A percentile compares a stretch with the other conserved stretches of the same genome.
These are phyloP conservation scores for Epinotia nisella DNA, from an alignment of 2,888 invertebrate species.

Conservation along the genomic window DNA sequence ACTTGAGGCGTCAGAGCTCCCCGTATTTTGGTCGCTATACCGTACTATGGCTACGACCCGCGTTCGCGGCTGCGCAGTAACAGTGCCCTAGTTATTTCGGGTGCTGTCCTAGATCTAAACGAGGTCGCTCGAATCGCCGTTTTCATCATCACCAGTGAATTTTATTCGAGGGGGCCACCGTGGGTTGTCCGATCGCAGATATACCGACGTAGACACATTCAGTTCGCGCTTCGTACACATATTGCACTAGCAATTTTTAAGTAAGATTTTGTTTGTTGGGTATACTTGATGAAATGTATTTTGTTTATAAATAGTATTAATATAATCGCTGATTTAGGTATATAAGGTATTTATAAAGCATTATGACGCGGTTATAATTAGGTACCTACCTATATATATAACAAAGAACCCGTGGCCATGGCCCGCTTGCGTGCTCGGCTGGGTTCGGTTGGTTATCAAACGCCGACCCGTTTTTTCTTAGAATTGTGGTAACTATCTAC, in stretches of 20 bases:
- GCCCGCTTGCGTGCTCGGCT: not conserved
- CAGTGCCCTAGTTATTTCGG: constrained; percentile 82
- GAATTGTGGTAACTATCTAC: constrained; percentile 24
- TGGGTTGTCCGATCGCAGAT: constrained; percentile 70
- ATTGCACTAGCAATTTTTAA: not conserved
- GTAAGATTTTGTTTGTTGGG: not conserved
- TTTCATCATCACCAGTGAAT: constrained; percentile 76
- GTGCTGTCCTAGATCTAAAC: constrained; percentile 79
- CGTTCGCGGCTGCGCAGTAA: constrained; percentile 78
- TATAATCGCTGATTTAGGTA: not conserved
- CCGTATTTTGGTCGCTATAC: constrained; percentile 53
- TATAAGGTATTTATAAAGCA: not conserved
- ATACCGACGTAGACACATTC: constrained; percentile 63
- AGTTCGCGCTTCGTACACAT: constrained; percentile 52
- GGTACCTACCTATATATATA: not conserved
- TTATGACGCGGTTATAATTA: no score
- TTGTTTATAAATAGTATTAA: no score
- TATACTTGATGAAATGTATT: not conserved
- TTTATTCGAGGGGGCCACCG: constrained; percentile 78
- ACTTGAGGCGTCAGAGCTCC: constrained; percentile 50
- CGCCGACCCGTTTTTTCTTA: constrained; percentile 12
- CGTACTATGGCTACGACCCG: constrained; percentile 65
- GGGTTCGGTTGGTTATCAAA: not conserved
- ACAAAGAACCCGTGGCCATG: not conserved
- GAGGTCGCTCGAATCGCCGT: constrained; percentile 75